Percentiles rank a stretch among this genome's conserved stretches.
phyloP scores from a whole-genome alignment of 2,888 invertebrate genomes.

The Temnothorax unifasciatus region DNA sequence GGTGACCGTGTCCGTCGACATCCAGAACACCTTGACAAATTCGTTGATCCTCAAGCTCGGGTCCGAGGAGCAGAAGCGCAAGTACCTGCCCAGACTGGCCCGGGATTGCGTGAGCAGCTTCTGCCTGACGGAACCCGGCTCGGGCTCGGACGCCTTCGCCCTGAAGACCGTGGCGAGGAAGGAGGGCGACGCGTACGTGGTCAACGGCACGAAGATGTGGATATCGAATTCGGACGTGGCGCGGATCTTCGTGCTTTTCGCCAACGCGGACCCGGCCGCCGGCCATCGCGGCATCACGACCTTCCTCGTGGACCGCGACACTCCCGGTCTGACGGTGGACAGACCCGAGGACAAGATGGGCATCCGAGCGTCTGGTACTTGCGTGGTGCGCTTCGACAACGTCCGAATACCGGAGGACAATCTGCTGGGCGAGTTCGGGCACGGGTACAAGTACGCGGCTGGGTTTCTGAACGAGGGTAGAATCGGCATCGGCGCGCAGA shows the following conservation, averaged over 20 bases:
- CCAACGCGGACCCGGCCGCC: slow-evolving; percentile 95
- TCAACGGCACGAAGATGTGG: slow-evolving; percentile 99
- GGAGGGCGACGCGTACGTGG: slow-evolving; percentile 94
- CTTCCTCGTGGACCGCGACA: slow-evolving; percentile 96
- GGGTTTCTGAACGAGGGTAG: slow-evolving; percentile 97
- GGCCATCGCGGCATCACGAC: slow-evolving; percentile 98
- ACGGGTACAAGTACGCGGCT: slow-evolving; percentile 98
- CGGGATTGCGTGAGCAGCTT: slow-evolving; percentile 96
- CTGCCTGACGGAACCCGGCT: slow-evolving; percentile 95
- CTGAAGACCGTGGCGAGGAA: slow-evolving; percentile 96
- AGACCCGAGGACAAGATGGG: slow-evolving; percentile 98
- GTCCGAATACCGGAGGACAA: slow-evolving; percentile 94
- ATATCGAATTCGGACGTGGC: slow-evolving; percentile 98
- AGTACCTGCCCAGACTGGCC: slow-evolving; percentile 94
- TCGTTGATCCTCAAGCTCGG: slow-evolving; percentile 92
- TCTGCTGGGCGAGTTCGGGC: slow-evolving; percentile 95
- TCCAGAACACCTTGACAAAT: slow-evolving; percentile 97
- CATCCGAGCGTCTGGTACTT: slow-evolving; percentile 96
- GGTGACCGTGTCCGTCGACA: slow-evolving; percentile 95
- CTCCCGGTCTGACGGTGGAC: slow-evolving; percentile 94
- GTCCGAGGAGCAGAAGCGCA: slow-evolving; percentile 95
- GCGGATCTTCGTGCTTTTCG: slow-evolving; percentile 96
- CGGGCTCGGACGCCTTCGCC: slow-evolving; percentile 98
- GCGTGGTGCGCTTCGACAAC: slow-evolving; percentile 97
- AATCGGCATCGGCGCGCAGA: slow-evolving; percentile 95